A percentile compares a stretch with the other conserved stretches of the same genome.
phyloP scores from a whole-genome alignment of 2,888 invertebrate species.

The Harpagoxenus sublaevis region DNA sequence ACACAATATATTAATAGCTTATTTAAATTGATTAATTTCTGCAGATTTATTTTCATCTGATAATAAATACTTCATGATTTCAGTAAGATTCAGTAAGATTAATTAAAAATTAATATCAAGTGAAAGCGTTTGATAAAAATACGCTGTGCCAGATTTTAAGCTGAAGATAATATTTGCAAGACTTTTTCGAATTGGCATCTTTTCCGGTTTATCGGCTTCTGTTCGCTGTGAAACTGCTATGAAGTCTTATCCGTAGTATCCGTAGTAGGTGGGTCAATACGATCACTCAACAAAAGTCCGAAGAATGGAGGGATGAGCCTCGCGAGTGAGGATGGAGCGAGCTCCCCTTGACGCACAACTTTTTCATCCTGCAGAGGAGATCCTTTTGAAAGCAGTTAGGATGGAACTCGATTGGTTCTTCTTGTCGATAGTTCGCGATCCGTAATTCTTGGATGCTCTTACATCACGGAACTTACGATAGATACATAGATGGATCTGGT shows the following conservation, averaged over 20 bases:
- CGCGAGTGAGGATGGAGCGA: constrained; percentile 31
- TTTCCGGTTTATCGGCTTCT: constrained; percentile 14
- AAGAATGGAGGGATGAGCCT: constrained; percentile 22
- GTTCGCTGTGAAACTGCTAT: neutral
- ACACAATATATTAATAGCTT: neutral
- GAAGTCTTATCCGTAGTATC: constrained; percentile 24
- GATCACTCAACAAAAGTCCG: constrained; percentile 38
- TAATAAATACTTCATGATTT: neutral
- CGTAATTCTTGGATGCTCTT: constrained; percentile 41
- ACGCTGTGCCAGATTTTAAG: neutral
- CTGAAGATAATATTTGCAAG: neutral
- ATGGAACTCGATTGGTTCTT: constrained; percentile 30
- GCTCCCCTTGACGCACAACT: constrained; percentile 47
- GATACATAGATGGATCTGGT: constrained; percentile 30
- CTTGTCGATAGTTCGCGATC: constrained; percentile 45
- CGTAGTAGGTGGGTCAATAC: constrained; percentile 40
- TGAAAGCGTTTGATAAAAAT: neutral
- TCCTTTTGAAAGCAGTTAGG: constrained; percentile 42
- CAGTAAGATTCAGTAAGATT: neutral
- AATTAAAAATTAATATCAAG: neutral
- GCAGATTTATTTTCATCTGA: neutral
- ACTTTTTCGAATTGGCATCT: constrained; percentile 24
- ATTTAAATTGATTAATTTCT: neutral
- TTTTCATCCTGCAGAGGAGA: constrained; percentile 35
- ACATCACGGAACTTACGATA: constrained; percentile 20